Evolutionary conservation across 2,888 invertebrate species (phyloP).

Genomic region (Leucoma salicis): DNA sequence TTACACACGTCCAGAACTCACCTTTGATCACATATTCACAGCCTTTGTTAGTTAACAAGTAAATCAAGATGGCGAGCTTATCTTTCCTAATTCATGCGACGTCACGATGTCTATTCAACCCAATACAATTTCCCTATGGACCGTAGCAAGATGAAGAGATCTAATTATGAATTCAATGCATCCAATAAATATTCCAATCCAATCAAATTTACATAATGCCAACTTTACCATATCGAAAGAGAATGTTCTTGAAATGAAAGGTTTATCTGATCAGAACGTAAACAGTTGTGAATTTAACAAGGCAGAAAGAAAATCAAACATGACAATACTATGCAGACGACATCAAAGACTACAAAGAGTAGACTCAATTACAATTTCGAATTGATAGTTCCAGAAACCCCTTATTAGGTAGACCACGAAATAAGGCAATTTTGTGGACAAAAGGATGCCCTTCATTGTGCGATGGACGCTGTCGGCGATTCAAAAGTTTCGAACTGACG

Average conservation of each 20-base stretch:
- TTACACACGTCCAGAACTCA: background rate
- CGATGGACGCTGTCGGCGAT: slow-evolving; percentile 62
- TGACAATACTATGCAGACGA: slow-evolving; percentile 55
- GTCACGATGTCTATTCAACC: slow-evolving; percentile 57
- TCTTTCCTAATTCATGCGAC: slow-evolving; percentile 49
- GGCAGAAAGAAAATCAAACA: slow-evolving; percentile 48
- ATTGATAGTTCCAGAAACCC: slow-evolving; percentile 72
- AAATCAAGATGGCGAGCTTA: slow-evolving; percentile 29
- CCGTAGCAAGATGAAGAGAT: slow-evolving; percentile 55
- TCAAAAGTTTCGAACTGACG: slow-evolving; percentile 74
- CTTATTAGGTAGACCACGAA: slow-evolving; percentile 71
- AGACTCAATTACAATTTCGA: slow-evolving; percentile 67
- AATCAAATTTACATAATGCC: slow-evolving; percentile 59
- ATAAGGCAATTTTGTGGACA: slow-evolving; percentile 78
- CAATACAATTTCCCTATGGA: slow-evolving; percentile 69
- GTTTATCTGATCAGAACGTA: slow-evolving; percentile 38
- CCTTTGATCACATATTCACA: slow-evolving; percentile 24
- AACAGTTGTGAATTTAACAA: slow-evolving; percentile 42
- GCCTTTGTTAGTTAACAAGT: slow-evolving; percentile 24
- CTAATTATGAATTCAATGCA: slow-evolving; percentile 75
- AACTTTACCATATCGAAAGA: slow-evolving; percentile 6
- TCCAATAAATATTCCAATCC: slow-evolving; percentile 74
- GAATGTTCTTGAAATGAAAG: slow-evolving; percentile 22
- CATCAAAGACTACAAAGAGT: slow-evolving; percentile 68
- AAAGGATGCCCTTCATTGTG: slow-evolving; percentile 62